Conservation (phyloP, 2,888 invertebrate genomes). For the Mechanitis mazaeus region DNA sequence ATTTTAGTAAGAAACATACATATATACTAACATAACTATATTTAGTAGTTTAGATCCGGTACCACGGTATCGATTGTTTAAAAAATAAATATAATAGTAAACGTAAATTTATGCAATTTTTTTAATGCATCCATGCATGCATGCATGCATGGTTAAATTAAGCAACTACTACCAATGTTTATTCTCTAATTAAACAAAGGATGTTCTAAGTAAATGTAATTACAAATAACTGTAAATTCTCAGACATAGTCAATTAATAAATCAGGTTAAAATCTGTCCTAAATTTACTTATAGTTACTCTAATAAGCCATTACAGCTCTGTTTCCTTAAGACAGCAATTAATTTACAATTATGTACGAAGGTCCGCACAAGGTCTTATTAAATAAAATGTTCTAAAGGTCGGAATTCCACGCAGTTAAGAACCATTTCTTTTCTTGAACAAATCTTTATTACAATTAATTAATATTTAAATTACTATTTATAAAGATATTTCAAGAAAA, state of each 20-base stretch:
- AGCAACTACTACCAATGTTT: too few species aligned
- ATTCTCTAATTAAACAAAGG: too few species aligned
- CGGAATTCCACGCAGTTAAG: constrained; percentile 48
- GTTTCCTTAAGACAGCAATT: constrained; percentile 49
- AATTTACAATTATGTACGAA: constrained; percentile 71
- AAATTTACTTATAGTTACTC: constrained; percentile 62
- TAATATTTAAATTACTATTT: constrained; percentile 25
- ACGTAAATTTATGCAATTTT: neutral
- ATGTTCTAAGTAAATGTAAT: too few species aligned
- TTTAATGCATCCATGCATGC: neutral
- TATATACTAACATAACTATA: too few species aligned
- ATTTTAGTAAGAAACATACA: too few species aligned
- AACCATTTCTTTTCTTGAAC: constrained; percentile 47
- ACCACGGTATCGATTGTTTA: too few species aligned
- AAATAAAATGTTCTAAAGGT: constrained; percentile 65
- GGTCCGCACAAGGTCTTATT: constrained; percentile 63
- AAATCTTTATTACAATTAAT: constrained; percentile 41
- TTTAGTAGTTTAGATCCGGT: too few species aligned
- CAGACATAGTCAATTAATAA: constrained; percentile 7
- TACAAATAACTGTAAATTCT: too few species aligned
- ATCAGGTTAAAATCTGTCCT: constrained; percentile 30
- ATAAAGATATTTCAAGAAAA: neutral
- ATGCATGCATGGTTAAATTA: too few species aligned
- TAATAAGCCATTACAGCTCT: constrained; percentile 49
- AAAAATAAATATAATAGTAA: too few species aligned